Evolutionary conservation across 1,140 invertebrate genomes (phyloP).

Genomic region (Saccostrea glomerata): DNA sequence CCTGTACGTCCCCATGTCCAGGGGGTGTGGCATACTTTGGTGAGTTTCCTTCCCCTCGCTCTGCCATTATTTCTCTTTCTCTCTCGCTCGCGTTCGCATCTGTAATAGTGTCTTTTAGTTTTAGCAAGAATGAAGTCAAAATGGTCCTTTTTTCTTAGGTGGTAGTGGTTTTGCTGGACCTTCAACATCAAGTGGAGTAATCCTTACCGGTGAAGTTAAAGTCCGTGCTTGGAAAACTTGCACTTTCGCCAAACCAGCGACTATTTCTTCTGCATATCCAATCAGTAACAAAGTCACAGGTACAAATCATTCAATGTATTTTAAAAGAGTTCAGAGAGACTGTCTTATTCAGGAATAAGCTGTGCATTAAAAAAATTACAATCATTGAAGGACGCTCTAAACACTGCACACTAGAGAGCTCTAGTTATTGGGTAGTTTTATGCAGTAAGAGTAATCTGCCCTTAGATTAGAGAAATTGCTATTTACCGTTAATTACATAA

Average conservation of each 20-base stretch:
- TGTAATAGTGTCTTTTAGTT: background rate
- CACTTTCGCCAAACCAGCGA: constrained; percentile 46
- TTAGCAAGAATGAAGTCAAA: background rate
- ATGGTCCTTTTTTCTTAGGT: background rate
- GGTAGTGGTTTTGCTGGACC: background rate
- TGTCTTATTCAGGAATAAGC: no score
- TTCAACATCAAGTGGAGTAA: constrained; percentile 1
- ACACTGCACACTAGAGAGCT: no score
- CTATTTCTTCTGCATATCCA: constrained; percentile 4
- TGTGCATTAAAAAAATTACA: no score
- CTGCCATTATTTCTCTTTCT: background rate
- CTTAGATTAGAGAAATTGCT: no score
- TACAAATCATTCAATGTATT: background rate
- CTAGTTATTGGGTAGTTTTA: no score
- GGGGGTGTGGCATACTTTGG: constrained; percentile 51
- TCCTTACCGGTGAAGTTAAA: constrained; percentile 38
- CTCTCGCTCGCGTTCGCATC: background rate
- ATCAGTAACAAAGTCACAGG: background rate
- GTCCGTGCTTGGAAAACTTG: constrained; percentile 51
- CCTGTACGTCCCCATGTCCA: constrained; percentile 26
- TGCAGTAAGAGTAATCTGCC: no score
- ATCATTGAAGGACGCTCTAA: no score
- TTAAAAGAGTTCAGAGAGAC: background rate
- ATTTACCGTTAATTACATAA: no score
- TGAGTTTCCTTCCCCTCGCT: background rate